A percentile compares a stretch with the other conserved stretches of the same genome.
Conservation (phyloP, 2,888 invertebrate genomes). For the Brachypterus glaber region DNA sequence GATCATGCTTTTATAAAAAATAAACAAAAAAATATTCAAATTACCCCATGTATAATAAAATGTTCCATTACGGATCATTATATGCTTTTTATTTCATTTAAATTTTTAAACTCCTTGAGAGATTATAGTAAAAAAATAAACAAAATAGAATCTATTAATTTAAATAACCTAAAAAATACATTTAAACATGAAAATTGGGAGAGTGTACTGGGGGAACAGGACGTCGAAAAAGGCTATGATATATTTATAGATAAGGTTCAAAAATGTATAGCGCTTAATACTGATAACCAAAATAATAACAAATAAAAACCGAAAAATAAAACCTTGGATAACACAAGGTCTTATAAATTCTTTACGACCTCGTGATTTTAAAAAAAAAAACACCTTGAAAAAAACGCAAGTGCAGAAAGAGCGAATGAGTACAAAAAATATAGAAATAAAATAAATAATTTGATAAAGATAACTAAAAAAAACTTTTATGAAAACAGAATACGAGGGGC, state of each 20-base stretch:
- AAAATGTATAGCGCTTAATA: neutral
- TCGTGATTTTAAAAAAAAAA: neutral
- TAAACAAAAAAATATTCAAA: neutral
- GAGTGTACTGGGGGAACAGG: neutral
- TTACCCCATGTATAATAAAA: neutral
- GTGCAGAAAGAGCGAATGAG: neutral
- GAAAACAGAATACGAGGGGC: neutral
- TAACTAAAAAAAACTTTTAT: neutral
- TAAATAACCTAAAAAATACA: neutral
- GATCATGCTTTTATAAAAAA: neutral
- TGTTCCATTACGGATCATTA: neutral
- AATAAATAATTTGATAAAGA: neutral
- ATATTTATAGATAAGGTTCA: neutral
- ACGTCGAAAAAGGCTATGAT: neutral
- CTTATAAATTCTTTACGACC: neutral
- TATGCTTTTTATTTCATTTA: neutral
- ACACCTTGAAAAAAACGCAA: neutral
- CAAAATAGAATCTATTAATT: too few relatives aligned
- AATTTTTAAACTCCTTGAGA: neutral
- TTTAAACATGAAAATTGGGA: neutral
- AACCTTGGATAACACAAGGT: neutral
- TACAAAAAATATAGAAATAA: neutral
- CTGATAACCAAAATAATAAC: neutral
- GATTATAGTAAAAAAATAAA: too few relatives aligned
- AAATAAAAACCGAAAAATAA: neutral